Evolutionary conservation across 2,888 invertebrate species (phyloP).

Genomic region (Drosophila kuntzei): DNA sequence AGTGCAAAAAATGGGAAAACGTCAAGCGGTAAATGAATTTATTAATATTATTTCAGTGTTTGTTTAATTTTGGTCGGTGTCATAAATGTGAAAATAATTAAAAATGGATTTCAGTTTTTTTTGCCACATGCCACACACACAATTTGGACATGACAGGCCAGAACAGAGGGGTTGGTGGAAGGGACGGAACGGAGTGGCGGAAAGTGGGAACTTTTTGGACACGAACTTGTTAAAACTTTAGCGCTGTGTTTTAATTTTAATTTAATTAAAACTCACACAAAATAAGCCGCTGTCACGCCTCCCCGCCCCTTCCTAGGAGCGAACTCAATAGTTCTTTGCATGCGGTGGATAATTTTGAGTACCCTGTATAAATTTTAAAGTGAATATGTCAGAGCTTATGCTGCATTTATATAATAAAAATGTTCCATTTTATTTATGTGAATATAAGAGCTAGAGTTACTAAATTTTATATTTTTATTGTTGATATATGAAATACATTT

Average conservation of each 20-base stretch:
- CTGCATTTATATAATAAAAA: background rate
- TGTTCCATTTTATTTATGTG: background rate
- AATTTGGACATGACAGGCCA: constrained; percentile 25
- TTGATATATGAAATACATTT: background rate
- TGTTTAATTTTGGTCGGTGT: constrained; percentile 40
- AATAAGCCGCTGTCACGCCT: constrained; percentile 56
- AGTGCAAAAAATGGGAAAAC: constrained; percentile 12
- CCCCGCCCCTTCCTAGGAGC: background rate
- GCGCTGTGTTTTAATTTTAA: constrained; percentile 52
- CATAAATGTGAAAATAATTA: constrained; percentile 63
- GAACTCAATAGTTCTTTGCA: constrained; percentile 5
- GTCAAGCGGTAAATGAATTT: constrained; percentile 47
- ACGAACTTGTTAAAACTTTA: constrained; percentile 63
- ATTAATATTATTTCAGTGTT: constrained; percentile 23
- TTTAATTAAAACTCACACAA: constrained; percentile 70
- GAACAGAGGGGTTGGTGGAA: background rate
- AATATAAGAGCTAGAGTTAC: no score
- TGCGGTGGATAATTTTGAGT: constrained; percentile 1
- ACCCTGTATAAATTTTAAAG: background rate
- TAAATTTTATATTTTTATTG: background rate
- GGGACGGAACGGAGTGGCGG: constrained; percentile 26
- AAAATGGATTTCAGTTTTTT: constrained; percentile 58
- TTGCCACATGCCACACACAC: constrained; percentile 54
- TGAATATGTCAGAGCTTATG: background rate
- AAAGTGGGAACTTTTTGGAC: constrained; percentile 58